A percentile compares a stretch with the other conserved stretches of the same genome.
Evolutionary conservation across 1,140 invertebrate species (phyloP).

Genomic region (Augochlora pura): DNA sequence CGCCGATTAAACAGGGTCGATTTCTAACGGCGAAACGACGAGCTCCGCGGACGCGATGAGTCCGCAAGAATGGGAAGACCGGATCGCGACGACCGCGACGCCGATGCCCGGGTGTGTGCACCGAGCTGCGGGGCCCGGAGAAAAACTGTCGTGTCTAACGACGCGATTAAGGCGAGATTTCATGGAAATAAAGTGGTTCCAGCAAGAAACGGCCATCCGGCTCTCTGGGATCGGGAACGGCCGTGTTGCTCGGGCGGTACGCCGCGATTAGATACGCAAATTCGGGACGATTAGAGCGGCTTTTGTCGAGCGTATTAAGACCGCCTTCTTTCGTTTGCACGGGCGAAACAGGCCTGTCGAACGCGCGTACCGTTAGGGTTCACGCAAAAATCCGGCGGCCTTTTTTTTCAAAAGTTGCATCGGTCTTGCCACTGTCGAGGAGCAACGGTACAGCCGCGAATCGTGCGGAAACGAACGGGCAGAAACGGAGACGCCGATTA

Average conservation of each 20-base stretch:
- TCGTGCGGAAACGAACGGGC: neutral
- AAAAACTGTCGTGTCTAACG: neutral
- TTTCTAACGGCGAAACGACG: constrained; percentile 10
- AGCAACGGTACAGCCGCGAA: constrained; percentile 23
- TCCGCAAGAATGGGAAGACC: too few relatives aligned
- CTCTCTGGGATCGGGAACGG: neutral
- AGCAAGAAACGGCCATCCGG: neutral
- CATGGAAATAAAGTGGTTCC: neutral
- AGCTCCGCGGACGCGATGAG: neutral
- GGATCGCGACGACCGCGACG: too few relatives aligned
- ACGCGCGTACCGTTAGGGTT: constrained; percentile 12
- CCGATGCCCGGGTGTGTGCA: too few relatives aligned
- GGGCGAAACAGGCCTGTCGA: neutral
- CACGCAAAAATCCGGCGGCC: neutral
- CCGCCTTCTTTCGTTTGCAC: neutral
- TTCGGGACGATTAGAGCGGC: neutral
- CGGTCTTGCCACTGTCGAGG: too few relatives aligned
- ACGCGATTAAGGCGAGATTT: constrained; percentile 17
- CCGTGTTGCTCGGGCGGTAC: neutral
- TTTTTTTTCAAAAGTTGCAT: constrained; percentile 26
- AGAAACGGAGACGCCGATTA: constrained; percentile 19
- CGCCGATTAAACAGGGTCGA: neutral
- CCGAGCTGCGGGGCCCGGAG: neutral
- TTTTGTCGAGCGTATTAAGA: neutral
- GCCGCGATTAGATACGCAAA: constrained; percentile 2